phyloP scores from a whole-genome alignment of 2,888 invertebrate genomes.

The Laspeyria flexula region DNA sequence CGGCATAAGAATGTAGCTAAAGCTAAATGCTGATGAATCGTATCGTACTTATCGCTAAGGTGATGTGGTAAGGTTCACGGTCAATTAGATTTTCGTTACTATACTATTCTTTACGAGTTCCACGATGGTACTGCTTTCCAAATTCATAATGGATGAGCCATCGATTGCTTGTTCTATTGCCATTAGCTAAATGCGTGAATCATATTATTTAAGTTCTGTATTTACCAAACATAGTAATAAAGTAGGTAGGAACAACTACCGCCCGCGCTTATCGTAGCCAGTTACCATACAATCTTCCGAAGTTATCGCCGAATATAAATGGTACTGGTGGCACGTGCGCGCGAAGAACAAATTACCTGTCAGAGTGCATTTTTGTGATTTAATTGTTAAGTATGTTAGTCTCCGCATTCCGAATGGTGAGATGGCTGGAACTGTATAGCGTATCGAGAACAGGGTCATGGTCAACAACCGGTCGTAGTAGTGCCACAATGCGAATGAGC shows the following conservation, averaged over 20 bases:
- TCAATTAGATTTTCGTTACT: conserved; percentile 42
- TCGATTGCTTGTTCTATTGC: background rate
- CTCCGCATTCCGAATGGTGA: conserved; percentile 72
- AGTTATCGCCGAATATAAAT: conserved; percentile 16
- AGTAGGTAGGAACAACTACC: conserved; percentile 23
- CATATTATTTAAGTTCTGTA: conserved; percentile 42
- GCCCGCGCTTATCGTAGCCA: conserved; percentile 34
- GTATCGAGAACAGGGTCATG: conserved; percentile 81
- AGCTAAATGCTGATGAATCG: conserved; percentile 46
- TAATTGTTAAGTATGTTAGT: conserved; percentile 57
- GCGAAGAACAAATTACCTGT: conserved; percentile 21
- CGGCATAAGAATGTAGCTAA: conserved; percentile 38
- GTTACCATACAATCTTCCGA: background rate
- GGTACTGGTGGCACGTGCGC: conserved; percentile 26
- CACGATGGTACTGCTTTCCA: background rate
- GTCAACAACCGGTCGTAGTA: conserved; percentile 72
- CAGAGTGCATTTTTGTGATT: conserved; percentile 18
- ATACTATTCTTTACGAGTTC: background rate
- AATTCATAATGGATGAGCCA: background rate
- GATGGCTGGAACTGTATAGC: conserved; percentile 65
- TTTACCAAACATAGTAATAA: conserved; percentile 44
- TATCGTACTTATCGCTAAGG: conserved; percentile 45
- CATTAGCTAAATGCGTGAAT: conserved; percentile 37
- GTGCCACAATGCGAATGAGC: conserved; percentile 66
- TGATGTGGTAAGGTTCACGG: conserved; percentile 49